These are phyloP conservation scores for Chrysina gloriosa DNA, from an alignment of 2,888 invertebrate species.

Conservation along the genomic window DNA sequence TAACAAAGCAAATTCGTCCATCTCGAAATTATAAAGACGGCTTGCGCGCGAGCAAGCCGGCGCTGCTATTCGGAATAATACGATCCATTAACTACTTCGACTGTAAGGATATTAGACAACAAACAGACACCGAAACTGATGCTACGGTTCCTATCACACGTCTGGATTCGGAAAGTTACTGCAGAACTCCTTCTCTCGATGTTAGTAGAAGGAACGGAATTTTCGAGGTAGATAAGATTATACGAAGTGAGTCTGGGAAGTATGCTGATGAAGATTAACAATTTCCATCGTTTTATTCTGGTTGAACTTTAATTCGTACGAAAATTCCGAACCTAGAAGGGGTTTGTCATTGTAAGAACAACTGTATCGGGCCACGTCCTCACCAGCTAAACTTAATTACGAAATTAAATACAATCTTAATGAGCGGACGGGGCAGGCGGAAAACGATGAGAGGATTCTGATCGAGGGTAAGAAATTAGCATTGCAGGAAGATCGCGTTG, in stretches of 20 bases:
- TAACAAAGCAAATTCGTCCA: neutral
- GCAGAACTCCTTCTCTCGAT: neutral
- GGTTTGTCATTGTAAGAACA: neutral
- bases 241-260: constrained; percentile 14
- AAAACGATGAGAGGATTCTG: neutral
- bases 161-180: neutral
- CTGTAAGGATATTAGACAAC: constrained; percentile 20
- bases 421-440: constrained; percentile 6
- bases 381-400: constrained; percentile 21
- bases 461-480: neutral
- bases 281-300: constrained; percentile 35
- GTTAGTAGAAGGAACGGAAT: constrained; percentile 25
- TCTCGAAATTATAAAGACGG: constrained; percentile 3
- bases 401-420: constrained; percentile 36
- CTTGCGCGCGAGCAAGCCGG: neutral
- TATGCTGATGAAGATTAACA: constrained; percentile 33
- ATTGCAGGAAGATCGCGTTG: neutral
- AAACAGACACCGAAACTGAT: constrained; percentile 10
- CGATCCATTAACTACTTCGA: constrained; percentile 13
- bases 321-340: neutral
- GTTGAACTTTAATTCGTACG: constrained; percentile 32
- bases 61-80: constrained; percentile 10
- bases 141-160: neutral
- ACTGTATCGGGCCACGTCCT: constrained; percentile 10
- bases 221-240: constrained; percentile 32